Percentiles rank a stretch among this genome's conserved stretches.
Evolutionary conservation across 2,113 vertebrate species (phyloP).

Genomic region (Romanogobio albipinnatus): DNA sequence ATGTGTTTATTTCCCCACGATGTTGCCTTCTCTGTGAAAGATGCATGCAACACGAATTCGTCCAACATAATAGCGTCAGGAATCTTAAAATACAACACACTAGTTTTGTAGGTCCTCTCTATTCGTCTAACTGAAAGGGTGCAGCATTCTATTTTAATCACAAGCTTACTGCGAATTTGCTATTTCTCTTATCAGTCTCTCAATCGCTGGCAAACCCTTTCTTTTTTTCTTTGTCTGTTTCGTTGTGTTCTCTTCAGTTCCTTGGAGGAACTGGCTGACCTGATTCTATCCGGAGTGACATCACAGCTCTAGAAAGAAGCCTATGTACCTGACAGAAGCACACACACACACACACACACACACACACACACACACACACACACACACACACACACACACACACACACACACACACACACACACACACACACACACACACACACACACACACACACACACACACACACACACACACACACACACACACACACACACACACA

Average conservation of each 20-base stretch:
- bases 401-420: neutral
- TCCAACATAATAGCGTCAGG: neutral
- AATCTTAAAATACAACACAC: neutral
- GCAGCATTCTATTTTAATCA: neutral
- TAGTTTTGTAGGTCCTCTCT: neutral
- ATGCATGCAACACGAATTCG: neutral
- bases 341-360: neutral
- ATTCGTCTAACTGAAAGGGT: neutral
- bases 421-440: neutral
- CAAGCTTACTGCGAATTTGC: neutral
- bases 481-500: neutral
- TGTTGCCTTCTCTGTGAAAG: neutral
- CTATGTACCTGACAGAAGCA: conserved; percentile 32
- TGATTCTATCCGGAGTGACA: conserved; percentile 49
- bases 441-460: neutral
- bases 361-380: neutral
- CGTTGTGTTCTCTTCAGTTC: neutral
- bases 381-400: neutral
- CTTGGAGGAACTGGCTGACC: conserved; percentile 38
- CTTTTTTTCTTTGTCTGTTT: conserved; percentile 24
- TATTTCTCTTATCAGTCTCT: conserved; percentile 19
- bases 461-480: neutral
- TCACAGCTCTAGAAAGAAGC: conserved; percentile 37
- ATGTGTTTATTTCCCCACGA: neutral
- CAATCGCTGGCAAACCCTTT: conserved; percentile 13